Percentiles rank a stretch among this genome's conserved stretches.
Conservation (phyloP, 2,113 vertebrate genomes). For the Prochilodus magdalenae region DNA sequence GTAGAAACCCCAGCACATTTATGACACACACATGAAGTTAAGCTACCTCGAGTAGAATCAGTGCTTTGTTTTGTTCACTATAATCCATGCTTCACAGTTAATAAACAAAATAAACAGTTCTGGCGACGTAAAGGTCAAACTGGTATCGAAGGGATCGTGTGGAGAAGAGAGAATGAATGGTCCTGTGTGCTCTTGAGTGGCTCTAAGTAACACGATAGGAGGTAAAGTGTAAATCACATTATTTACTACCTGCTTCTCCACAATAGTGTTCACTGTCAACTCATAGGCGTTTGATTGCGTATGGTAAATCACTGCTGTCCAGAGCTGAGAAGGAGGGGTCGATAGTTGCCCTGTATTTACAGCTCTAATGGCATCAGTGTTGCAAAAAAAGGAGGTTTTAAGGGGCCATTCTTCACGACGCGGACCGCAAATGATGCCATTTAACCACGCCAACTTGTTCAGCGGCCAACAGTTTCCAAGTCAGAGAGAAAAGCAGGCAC, state of each 20-base stretch:
- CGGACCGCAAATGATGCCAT: background rate
- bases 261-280: conserved; percentile 36
- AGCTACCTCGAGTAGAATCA: background rate
- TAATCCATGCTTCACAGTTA: background rate
- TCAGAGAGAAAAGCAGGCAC: background rate
- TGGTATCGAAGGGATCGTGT: background rate
- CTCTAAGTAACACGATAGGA: conserved; percentile 37
- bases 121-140: background rate
- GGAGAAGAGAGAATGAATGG: conserved; percentile 44
- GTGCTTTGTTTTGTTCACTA: background rate
- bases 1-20: background rate
- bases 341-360: conserved; percentile 33
- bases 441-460: background rate
- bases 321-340: background rate
- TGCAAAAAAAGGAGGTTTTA: background rate
- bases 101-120: conserved; percentile 10
- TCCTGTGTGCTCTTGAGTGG: conserved; percentile 31
- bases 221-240: conserved; percentile 41
- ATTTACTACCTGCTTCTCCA: conserved; percentile 40
- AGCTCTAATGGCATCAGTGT: background rate
- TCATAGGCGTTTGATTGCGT: conserved; percentile 20
- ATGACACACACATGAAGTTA: background rate
- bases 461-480: background rate
- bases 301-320: conserved; percentile 35
- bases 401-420: background rate